These are phyloP conservation scores for Athrips mouffetella DNA, from an alignment of 2,888 invertebrate species.

Conservation along the genomic window DNA sequence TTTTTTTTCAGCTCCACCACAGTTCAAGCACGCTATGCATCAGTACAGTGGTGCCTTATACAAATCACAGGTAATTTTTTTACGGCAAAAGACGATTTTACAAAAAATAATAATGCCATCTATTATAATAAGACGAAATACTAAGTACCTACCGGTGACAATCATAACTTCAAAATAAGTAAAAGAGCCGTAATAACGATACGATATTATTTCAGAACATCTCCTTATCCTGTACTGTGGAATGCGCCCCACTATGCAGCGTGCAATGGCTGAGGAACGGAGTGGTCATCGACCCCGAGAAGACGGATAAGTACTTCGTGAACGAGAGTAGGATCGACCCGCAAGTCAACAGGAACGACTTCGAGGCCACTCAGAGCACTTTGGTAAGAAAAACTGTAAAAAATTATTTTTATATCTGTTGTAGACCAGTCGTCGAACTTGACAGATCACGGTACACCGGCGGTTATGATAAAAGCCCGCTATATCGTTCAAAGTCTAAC, in stretches of 20 bases:
- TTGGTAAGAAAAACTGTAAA: constrained; percentile 74
- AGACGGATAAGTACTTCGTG: constrained; percentile 82
- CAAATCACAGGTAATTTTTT: constrained; percentile 77
- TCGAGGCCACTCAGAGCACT: constrained; percentile 92
- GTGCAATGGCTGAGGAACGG: constrained; percentile 92
- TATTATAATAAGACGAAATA: too few species aligned
- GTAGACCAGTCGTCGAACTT: too few species aligned
- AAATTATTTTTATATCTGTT: not conserved
- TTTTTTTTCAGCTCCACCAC: constrained; percentile 85
- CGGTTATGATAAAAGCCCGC: too few species aligned
- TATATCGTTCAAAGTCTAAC: too few species aligned
- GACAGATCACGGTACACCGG: too few species aligned
- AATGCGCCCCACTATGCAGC: constrained; percentile 91
- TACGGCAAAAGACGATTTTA: not conserved
- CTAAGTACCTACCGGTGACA: too few species aligned
- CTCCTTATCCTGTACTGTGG: constrained; percentile 90
- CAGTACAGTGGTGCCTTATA: constrained; percentile 89
- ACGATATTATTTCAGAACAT: constrained; percentile 80
- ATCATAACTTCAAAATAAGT: too few species aligned
- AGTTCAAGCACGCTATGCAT: constrained; percentile 89
- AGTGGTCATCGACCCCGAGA: constrained; percentile 80
- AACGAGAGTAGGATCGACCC: constrained; percentile 83
- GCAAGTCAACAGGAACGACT: constrained; percentile 89
- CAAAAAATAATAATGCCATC: too few species aligned
- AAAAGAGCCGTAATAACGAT: too few species aligned